Conservation (phyloP, 2,113 vertebrate species). For the Rana temporaria region DNA sequence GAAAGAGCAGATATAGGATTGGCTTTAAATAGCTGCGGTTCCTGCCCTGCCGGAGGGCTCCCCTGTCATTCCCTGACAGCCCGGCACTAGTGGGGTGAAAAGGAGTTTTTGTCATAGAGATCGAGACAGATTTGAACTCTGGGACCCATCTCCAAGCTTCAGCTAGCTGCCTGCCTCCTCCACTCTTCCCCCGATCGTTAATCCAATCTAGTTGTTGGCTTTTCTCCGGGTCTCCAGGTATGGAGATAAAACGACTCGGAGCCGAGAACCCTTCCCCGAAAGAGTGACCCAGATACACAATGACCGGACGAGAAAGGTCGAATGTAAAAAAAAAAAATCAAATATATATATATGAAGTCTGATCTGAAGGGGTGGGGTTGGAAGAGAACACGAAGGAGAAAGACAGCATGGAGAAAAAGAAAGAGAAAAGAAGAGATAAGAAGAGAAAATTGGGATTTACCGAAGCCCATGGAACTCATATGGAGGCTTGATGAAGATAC, state of each 20-base stretch:
- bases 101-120: not conserved
- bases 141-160: not conserved
- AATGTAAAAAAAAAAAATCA: not conserved
- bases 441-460: too few species aligned
- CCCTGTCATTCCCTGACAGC: not conserved
- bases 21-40: slow-evolving; percentile 15
- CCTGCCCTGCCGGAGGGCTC: slow-evolving; percentile 11
- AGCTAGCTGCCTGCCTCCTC: not conserved
- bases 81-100: not conserved
- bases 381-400: too few species aligned
- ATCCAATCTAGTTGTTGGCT: slow-evolving; percentile 34
- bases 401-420: too few species aligned
- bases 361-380: too few species aligned
- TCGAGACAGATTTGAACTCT: slow-evolving; percentile 1
- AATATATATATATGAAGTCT: not conserved
- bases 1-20: not conserved
- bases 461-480: too few species aligned
- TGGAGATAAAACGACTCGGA: slow-evolving; percentile 13
- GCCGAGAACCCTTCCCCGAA: not conserved
- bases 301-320: not conserved
- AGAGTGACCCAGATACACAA: slow-evolving; percentile 10
- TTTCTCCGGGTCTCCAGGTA: slow-evolving; percentile 35
- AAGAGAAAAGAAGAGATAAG: too few species aligned
- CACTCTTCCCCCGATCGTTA: not conserved
- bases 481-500: too few species aligned